Conservation (phyloP, 35 echinoderm and acorn worm species). For the Ophiothrix spiculata region DNA sequence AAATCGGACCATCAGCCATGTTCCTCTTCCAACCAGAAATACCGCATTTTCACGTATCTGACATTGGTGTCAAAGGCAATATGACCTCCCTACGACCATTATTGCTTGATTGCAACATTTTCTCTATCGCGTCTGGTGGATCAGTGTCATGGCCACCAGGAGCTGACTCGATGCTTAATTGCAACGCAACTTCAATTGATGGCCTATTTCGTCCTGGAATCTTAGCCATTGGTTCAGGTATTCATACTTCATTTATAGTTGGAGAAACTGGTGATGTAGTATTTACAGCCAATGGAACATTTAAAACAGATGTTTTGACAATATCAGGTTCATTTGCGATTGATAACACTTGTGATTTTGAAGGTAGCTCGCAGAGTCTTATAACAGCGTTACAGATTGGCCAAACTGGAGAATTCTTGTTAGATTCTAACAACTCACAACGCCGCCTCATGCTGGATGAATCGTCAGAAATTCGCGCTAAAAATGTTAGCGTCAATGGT, state of each 20-base stretch:
- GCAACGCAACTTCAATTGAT: conserved; percentile 32
- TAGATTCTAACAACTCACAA: not conserved
- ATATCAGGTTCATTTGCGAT: conserved; percentile 8
- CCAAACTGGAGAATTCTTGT: conserved; percentile 3
- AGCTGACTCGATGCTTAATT: conserved; percentile 26
- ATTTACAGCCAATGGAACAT: conserved; percentile 20
- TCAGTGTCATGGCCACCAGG: conserved; percentile 45
- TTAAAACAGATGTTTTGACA: conserved; percentile 29
- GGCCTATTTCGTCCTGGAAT: conserved; percentile 52
- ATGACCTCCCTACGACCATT: conserved; percentile 43
- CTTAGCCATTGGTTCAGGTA: conserved; percentile 31
- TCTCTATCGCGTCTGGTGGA: conserved; percentile 27
- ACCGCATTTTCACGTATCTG: conserved; percentile 21
- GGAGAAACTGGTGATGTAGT: conserved; percentile 23
- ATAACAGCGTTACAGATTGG: conserved; percentile 14
- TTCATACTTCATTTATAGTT: conserved; percentile 39
- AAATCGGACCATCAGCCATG: not conserved
- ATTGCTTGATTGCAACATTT: conserved; percentile 4
- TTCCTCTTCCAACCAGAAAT: conserved; percentile 29
- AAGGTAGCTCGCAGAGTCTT: not conserved
- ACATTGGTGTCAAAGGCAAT: conserved; percentile 29
- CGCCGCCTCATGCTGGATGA: too few relatives aligned
- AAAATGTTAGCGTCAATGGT: too few relatives aligned
- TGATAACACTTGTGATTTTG: not conserved
- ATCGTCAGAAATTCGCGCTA: too few relatives aligned